These are phyloP conservation scores for Nibea albiflora DNA, from an alignment of 2,113 vertebrate genomes.

Conservation along the genomic window DNA sequence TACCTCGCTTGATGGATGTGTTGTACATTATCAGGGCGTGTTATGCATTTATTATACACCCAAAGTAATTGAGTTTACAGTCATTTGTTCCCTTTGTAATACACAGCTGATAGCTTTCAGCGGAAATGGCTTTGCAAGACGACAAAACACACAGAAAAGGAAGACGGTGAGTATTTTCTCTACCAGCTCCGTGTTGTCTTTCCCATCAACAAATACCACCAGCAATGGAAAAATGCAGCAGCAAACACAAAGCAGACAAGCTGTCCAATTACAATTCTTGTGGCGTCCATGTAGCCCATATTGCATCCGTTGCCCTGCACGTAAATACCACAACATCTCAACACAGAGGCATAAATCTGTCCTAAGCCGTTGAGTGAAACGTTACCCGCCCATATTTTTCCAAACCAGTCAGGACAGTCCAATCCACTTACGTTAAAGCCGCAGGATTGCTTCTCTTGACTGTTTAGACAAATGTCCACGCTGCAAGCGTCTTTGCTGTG, in stretches of 20 bases:
- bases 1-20: conserved; percentile 38
- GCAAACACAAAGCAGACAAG: neutral
- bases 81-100: neutral
- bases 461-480: conserved; percentile 50
- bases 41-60: conserved; percentile 19
- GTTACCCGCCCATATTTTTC: conserved; percentile 49
- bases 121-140: neutral
- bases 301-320: conserved; percentile 15
- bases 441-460: conserved; percentile 38
- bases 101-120: neutral
- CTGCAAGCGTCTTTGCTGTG: conserved; percentile 32
- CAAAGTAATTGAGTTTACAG: conserved; percentile 45
- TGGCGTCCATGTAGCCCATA: conserved; percentile 8
- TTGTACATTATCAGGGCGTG: conserved; percentile 33
- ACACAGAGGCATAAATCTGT: conserved; percentile 50
- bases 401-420: conserved; percentile 55
- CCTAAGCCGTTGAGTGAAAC: conserved; percentile 48
- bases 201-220: conserved; percentile 18
- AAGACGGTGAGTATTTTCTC: neutral
- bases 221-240: neutral
- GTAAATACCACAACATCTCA: conserved; percentile 45
- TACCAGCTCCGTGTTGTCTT: neutral
- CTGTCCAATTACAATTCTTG: conserved; percentile 19
- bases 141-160: neutral
- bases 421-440: conserved; percentile 47